Evolutionary conservation across 2,888 invertebrate genomes (phyloP), one percentile per base, ranked within the genome.

Genomic region (Sympetrum striolatum): DNA sequence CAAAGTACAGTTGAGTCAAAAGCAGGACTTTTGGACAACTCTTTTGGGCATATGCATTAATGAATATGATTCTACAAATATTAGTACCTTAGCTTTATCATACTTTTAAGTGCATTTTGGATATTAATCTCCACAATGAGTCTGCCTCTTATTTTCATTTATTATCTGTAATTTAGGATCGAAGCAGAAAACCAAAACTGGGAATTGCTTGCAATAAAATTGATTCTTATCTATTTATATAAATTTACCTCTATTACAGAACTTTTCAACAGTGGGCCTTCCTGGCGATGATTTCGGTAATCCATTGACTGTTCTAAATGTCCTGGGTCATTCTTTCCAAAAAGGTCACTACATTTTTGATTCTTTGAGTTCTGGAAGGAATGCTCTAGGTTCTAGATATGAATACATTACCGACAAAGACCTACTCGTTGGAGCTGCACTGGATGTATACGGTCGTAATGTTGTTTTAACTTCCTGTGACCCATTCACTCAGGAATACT

Each of bases 391-490:
- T 18, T 25, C n/a, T 37, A 58, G 2, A 39, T 31, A 64, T 64
- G 90, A 64, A 44, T 94, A 92, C 92, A 94, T 94, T 92, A 93
- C 92, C 82, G 97, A 97, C 91, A 95, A 95, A 25, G 98, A 99
- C 93, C 94, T 99, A 44, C 96, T 96, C 79, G 97, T 98, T 91
- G 98, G 98, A 0, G 96, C 96, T 0, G 95, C 96, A 0, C 93
- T 99, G 1, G 97, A 97, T 93, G 96, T 97, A 6, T 98, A 96
- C 93, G 98, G 98, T 2, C 95, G 98, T 37, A 96, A 96, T 91
- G 95, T 98, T 37, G 95, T 98, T 0, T 94, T 99, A 0, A 97
- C 96, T 0, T 97, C 97, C 93, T 97, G 98, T 92, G 98, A 99
- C 94, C 95, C 95, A 1, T 98, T 96, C 92, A 98, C 98, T 0